Percentiles rank a stretch among this genome's conserved stretches.
phyloP scores from a whole-genome alignment of 2,797 vertebrate species.

The Hemibagrus guttatus region DNA sequence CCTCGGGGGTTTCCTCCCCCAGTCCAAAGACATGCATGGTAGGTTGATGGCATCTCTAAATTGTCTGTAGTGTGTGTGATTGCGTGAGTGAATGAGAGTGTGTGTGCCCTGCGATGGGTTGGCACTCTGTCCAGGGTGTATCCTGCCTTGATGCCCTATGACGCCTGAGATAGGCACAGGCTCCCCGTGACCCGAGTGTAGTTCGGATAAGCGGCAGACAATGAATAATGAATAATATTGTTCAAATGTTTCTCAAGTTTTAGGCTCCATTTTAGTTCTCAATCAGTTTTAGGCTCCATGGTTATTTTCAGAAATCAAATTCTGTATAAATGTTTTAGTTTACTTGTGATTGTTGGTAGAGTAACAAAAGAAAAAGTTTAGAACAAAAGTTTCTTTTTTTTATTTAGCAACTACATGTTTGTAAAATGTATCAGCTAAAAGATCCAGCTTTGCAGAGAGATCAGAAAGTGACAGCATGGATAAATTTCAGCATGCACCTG shows the following conservation, averaged over 20 bases:
- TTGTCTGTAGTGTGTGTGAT: too few species aligned
- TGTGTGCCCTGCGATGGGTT: too few species aligned
- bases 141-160: too few species aligned
- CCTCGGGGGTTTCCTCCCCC: too few species aligned
- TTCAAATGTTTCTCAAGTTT: neutral
- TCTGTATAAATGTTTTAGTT: neutral
- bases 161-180: too few species aligned
- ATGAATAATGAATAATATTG: too few species aligned
- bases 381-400: neutral
- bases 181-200: too few species aligned
- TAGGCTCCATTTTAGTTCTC: neutral
- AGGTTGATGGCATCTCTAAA: too few species aligned
- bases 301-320: neutral
- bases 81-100: too few species aligned
- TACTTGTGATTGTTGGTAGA: neutral
- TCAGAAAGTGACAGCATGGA: constrained; percentile 42
- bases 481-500: constrained; percentile 48
- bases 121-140: too few species aligned
- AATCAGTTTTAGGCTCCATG: neutral
- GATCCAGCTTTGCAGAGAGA: constrained; percentile 27
- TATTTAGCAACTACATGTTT: neutral
- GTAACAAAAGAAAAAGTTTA: neutral
- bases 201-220: too few species aligned
- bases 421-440: neutral
- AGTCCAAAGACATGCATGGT: too few species aligned